A percentile compares a stretch with the other conserved stretches of the same genome.
These are phyloP conservation scores for Pristionchus pacificus DNA, from an alignment of 1,140 invertebrate species.

Conservation along the genomic window DNA sequence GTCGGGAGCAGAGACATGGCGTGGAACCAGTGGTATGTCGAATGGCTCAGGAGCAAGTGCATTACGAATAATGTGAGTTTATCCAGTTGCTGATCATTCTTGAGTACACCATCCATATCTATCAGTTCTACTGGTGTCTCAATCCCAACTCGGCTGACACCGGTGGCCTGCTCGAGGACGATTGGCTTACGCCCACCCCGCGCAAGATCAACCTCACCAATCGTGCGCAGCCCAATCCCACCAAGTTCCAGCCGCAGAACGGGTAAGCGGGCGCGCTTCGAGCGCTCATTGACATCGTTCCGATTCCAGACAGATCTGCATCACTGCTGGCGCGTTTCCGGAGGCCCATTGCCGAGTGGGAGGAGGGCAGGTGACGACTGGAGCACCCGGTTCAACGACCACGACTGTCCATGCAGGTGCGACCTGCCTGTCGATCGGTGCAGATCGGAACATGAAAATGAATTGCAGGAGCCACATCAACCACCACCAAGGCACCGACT, in stretches of 20 bases:
- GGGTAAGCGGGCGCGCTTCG: background rate
- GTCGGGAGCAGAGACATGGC: background rate
- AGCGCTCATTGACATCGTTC: background rate
- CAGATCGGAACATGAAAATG: background rate
- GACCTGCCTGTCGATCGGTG: too few species aligned
- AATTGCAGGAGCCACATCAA: background rate
- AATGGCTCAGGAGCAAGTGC: background rate
- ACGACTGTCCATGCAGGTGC: background rate
- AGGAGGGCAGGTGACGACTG: background rate
- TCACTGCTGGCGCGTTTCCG: background rate
- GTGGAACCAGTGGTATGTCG: constrained; percentile 3
- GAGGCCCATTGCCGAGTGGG: background rate
- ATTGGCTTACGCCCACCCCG: background rate
- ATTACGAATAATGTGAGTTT: background rate
- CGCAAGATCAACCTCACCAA: background rate
- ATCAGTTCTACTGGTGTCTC: constrained; percentile 5
- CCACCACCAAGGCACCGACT: background rate
- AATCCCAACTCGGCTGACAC: constrained; percentile 6
- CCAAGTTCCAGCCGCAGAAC: constrained; percentile 3
- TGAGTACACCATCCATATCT: background rate
- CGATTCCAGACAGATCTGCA: background rate
- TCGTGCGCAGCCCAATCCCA: constrained; percentile 1
- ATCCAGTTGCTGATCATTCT: background rate
- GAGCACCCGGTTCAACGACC: background rate
- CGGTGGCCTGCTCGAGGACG: constrained; percentile 7